Conservation (phyloP, 2,888 invertebrate genomes). For the Dermolepida albohirtum region DNA sequence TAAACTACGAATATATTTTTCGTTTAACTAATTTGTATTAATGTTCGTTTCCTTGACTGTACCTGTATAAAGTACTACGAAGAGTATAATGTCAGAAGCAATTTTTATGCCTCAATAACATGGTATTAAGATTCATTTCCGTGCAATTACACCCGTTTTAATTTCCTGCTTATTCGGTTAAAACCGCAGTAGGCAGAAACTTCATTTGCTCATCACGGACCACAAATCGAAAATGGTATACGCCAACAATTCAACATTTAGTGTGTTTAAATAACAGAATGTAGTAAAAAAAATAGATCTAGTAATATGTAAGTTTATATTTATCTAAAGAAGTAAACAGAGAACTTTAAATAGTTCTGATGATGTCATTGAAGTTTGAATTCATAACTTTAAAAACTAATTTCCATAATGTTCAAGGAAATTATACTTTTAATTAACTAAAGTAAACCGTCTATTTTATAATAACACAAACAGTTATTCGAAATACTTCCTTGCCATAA, state of each 20-base stretch:
- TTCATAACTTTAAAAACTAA: too few relatives aligned
- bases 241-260: constrained; percentile 1
- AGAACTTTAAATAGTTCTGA: too few relatives aligned
- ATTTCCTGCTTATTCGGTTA: constrained; percentile 23
- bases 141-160: constrained; percentile 19
- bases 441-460: too few relatives aligned
- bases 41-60: background rate
- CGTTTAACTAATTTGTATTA: too few relatives aligned
- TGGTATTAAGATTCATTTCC: constrained; percentile 21
- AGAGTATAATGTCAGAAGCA: constrained; percentile 2
- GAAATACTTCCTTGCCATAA: too few relatives aligned
- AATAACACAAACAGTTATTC: too few relatives aligned
- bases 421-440: too few relatives aligned
- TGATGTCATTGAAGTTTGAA: too few relatives aligned
- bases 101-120: constrained; percentile 7
- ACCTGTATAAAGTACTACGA: background rate
- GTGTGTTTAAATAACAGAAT: background rate
- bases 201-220: constrained; percentile 20
- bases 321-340: too few relatives aligned
- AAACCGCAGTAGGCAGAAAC: constrained; percentile 9
- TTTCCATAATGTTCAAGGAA: too few relatives aligned
- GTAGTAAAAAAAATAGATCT: background rate
- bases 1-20: too few relatives aligned
- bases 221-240: constrained; percentile 11
- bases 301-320: too few relatives aligned